Percentiles rank a stretch among this genome's conserved stretches.
phyloP scores from a whole-genome alignment of 2,888 invertebrate genomes.

The Myathropa florea region DNA sequence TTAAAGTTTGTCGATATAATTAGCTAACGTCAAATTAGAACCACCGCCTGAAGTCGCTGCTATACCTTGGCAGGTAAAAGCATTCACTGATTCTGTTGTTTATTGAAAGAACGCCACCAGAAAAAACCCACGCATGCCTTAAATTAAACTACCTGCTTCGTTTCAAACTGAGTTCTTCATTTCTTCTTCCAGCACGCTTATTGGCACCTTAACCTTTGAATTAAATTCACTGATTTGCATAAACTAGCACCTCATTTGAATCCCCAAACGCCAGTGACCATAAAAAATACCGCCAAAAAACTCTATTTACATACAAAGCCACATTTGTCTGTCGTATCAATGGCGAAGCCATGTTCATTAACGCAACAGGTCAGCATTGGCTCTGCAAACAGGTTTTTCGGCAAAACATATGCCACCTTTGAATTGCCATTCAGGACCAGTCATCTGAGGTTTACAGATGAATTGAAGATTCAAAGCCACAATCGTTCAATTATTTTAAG shows the following conservation, averaged over 20 bases:
- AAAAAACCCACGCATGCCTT: no score
- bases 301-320: neutral
- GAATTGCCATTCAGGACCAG: neutral
- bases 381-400: neutral
- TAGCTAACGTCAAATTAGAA: no score
- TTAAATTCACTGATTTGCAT: neutral
- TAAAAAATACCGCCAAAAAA: neutral
- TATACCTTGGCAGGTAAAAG: no score
- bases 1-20: no score
- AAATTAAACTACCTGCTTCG: no score
- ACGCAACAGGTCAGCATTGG: neutral
- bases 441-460: neutral
- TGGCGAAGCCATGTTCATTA: neutral
- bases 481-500: neutral
- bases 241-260: neutral
- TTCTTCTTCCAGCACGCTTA: neutral
- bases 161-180: no score
- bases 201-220: neutral
- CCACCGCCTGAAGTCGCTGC: no score
- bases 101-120: no score
- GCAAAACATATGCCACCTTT: neutral
- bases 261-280: neutral
- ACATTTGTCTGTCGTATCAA: neutral
- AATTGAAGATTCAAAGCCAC: neutral
- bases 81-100: no score